Conservation (phyloP, 2,113 vertebrate species). For the Phalacrocorax carbo region DNA sequence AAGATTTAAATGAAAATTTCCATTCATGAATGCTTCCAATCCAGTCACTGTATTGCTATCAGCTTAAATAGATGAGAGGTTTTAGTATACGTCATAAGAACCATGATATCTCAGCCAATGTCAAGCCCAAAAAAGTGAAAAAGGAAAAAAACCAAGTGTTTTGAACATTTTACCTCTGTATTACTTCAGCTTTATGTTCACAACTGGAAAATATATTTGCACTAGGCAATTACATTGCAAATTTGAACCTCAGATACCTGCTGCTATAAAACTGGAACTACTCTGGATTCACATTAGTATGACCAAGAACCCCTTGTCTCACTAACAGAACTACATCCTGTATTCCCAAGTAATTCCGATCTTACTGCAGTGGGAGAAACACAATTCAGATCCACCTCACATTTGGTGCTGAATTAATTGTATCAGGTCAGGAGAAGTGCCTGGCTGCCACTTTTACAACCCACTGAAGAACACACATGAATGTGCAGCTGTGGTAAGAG, state of each 20-base stretch:
- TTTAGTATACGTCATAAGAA: background rate
- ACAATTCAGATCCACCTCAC: background rate
- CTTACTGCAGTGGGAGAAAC: background rate
- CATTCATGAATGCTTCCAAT: conserved; percentile 21
- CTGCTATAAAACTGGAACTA: background rate
- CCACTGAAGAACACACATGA: background rate
- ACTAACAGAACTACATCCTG: background rate
- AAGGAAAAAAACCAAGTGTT: background rate
- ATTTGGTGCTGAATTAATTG: background rate
- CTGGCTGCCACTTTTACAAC: background rate
- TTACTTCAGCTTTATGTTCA: conserved; percentile 14
- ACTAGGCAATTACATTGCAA: background rate
- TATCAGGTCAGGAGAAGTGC: background rate
- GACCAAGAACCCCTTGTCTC: background rate
- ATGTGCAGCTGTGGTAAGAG: background rate
- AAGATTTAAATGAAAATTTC: conserved; percentile 31
- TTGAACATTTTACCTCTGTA: background rate
- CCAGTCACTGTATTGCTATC: background rate
- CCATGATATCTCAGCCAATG: background rate
- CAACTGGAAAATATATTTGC: background rate
- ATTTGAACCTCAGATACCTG: conserved; percentile 3
- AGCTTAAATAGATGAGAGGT: background rate
- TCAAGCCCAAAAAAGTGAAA: background rate
- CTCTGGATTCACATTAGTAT: background rate
- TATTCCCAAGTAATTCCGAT: background rate